A percentile compares a stretch with the other conserved stretches of the same genome.
phyloP scores from a whole-genome alignment of 2,797 vertebrate species.

The Hippocampus kuda region DNA sequence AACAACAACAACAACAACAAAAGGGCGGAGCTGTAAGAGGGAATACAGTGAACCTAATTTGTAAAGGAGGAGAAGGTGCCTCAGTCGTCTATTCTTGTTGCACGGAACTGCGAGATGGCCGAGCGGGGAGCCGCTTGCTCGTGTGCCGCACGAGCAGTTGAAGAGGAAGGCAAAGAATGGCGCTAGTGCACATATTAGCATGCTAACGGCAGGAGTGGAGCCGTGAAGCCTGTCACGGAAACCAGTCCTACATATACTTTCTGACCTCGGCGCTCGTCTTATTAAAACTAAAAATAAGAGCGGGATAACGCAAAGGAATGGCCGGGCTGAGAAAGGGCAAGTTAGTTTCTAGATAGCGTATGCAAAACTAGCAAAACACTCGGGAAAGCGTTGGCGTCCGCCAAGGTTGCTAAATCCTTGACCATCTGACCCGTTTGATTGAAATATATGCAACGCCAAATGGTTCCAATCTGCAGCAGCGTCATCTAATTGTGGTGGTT shows the following conservation, averaged over 20 bases:
- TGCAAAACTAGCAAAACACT: background rate
- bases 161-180: constrained; percentile 30
- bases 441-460: background rate
- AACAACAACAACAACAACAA: background rate
- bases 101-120: constrained; percentile 50
- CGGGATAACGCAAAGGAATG: constrained; percentile 23
- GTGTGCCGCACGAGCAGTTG: constrained; percentile 59
- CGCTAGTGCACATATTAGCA: constrained; percentile 47
- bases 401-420: background rate
- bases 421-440: background rate
- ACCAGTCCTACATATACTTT: constrained; percentile 37
- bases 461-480: background rate
- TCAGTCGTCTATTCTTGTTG: constrained; percentile 42
- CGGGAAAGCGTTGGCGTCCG: too few species aligned
- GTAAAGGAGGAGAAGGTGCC: constrained; percentile 32
- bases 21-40: background rate
- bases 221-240: constrained; percentile 40
- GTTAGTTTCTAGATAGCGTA: background rate
- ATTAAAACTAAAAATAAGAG: constrained; percentile 49
- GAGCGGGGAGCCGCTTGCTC: constrained; percentile 50
- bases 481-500: background rate
- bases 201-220: constrained; percentile 48
- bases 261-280: constrained; percentile 48
- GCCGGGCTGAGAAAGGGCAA: constrained; percentile 5
- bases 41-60: constrained; percentile 45